Evolutionary conservation across 2,113 vertebrate species (phyloP).

Genomic region (Pelodiscus sinensis): DNA sequence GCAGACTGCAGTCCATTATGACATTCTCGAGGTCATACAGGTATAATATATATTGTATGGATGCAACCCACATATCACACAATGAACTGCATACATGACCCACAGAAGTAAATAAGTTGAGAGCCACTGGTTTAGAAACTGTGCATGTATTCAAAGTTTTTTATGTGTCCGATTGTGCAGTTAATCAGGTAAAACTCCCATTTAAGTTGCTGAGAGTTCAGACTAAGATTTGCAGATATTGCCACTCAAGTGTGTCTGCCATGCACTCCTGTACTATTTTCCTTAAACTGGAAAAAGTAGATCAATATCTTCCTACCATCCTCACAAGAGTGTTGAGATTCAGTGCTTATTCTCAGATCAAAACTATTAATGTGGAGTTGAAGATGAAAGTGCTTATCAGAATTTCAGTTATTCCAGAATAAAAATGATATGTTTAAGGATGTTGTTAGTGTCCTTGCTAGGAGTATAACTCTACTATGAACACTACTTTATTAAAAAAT

Average conservation of each 20-base stretch:
- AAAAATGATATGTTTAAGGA: not conserved
- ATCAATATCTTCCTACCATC: not conserved
- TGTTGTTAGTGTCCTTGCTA: not conserved
- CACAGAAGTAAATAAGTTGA: no score
- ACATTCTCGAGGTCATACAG: no score
- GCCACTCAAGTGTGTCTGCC: not conserved
- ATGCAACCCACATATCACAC: no score
- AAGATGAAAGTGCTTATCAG: no score
- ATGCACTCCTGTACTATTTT: not conserved
- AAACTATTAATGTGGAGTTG: no score
- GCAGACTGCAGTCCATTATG: no score
- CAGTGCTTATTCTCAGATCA: not conserved
- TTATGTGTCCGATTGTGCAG: no score
- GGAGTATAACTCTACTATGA: not conserved
- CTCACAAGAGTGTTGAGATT: not conserved
- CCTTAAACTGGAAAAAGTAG: not conserved
- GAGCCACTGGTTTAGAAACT: no score
- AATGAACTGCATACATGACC: no score
- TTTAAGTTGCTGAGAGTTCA: no score
- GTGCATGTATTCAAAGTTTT: no score
- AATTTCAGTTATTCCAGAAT: not conserved
- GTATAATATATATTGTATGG: no score
- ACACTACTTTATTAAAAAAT: not conserved
- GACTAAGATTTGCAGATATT: not conserved
- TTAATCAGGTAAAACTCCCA: not conserved